Conservation (phyloP, 2,888 invertebrate genomes). For the Meteorus cinctellus region DNA sequence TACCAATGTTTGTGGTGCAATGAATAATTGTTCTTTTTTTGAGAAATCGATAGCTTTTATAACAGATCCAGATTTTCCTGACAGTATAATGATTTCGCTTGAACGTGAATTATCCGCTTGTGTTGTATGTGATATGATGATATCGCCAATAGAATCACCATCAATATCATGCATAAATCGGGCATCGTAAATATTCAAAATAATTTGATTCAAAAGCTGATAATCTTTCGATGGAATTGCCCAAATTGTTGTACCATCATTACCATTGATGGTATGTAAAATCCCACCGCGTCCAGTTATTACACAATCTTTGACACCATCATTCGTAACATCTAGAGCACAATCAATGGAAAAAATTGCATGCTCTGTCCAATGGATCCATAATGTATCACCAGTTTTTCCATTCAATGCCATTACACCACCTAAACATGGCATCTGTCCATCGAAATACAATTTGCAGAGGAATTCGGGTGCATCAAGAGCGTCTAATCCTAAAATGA, state of each 20-base stretch:
- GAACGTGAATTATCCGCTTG: slow-evolving; percentile 74
- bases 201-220: slow-evolving; percentile 62
- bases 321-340: slow-evolving; percentile 80
- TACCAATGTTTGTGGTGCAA: slow-evolving; percentile 81
- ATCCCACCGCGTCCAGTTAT: slow-evolving; percentile 83
- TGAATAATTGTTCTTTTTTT: slow-evolving; percentile 81
- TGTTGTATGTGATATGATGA: slow-evolving; percentile 81
- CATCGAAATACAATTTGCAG: slow-evolving; percentile 81
- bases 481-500: slow-evolving; percentile 62
- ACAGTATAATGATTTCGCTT: slow-evolving; percentile 82
- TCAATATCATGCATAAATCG: slow-evolving; percentile 82
- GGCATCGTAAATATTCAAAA: slow-evolving; percentile 80
- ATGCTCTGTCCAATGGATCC: slow-evolving; percentile 83
- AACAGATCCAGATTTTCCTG: slow-evolving; percentile 81
- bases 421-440: slow-evolving; percentile 81
- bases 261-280: slow-evolving; percentile 80
- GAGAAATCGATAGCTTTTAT: slow-evolving; percentile 79
- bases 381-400: slow-evolving; percentile 80
- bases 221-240: slow-evolving; percentile 69
- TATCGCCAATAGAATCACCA: slow-evolving; percentile 81
- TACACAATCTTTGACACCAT: slow-evolving; percentile 82
- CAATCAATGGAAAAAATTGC: slow-evolving; percentile 85
- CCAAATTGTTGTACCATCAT: slow-evolving; percentile 82
- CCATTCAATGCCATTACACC: slow-evolving; percentile 87
- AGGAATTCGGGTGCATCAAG: slow-evolving; percentile 74